A percentile compares a stretch with the other conserved stretches of the same genome.
These are phyloP conservation scores for Oncorhynchus mykiss DNA, from an alignment of 2,113 vertebrate genomes.

Conservation along the genomic window DNA sequence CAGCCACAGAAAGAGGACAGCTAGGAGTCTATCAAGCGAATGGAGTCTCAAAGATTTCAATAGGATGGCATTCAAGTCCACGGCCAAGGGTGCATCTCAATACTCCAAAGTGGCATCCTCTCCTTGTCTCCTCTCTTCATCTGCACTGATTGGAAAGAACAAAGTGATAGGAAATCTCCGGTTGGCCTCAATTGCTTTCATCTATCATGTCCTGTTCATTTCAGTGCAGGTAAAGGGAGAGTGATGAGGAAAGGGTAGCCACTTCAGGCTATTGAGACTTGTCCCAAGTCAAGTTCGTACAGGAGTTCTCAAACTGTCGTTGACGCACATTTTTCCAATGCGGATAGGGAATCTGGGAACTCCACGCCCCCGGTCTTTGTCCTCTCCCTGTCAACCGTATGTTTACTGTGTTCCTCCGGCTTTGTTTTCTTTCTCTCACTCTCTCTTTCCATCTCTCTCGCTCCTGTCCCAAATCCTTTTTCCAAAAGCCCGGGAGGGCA, in stretches of 20 bases:
- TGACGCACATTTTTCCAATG: neutral
- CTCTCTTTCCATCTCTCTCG: neutral
- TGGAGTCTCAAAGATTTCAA: no score
- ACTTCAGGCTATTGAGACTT: neutral
- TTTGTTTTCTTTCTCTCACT: neutral
- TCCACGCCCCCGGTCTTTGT: neutral
- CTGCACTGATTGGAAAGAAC: no score
- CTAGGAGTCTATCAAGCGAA: neutral
- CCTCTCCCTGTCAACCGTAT: neutral
- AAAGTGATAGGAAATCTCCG: no score
- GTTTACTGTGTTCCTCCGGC: neutral
- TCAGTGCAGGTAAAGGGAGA: no score
- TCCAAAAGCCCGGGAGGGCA: no score
- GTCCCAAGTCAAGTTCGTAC: neutral
- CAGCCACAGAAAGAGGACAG: constrained; percentile 24
- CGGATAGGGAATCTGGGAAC: neutral
- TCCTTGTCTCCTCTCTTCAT: no score
- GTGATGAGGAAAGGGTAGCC: neutral
- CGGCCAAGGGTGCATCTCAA: no score
- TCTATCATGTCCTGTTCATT: no score
- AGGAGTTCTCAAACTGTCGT: neutral
- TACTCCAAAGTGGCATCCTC: no score
- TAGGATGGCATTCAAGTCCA: no score
- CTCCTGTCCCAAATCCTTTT: neutral
- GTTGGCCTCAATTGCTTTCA: no score